Base-by-base conservation (phyloP, 2,797 vertebrate genomes). In the Paratrypauchen microcephalus region DNA sequence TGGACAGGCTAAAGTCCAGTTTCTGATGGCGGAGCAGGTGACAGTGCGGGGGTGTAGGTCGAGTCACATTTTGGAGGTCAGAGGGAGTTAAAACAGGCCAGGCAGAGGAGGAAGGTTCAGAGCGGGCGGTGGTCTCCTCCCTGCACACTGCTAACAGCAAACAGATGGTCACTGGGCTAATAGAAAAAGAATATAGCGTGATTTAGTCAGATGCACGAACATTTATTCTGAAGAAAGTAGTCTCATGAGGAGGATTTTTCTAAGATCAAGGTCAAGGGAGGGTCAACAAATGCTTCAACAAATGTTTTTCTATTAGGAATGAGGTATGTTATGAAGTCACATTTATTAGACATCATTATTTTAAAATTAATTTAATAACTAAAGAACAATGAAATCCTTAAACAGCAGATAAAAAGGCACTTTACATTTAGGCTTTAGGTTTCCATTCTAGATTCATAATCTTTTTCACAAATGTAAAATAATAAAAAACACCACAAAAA, bases 91-190 rank as follows among this genome's bases (percentile, higher is more conserved):
- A 83, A 87, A 77, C 80, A 79, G 80, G 73, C 63, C 62, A 12
- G 24, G 24, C 77, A 61, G 68, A 19, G 72, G 84, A 45, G 30
- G 68, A 78, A 69, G 21, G 77, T 71, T 80, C 69, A 81, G 66
- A 63, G 32, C 64, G 70, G 72, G 69, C 60, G 71, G 81, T 75
- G 86, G 84, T 87, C 84, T 81, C 78, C 72, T 83, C 76, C 66
- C 68, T 69, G 63, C n/a, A 68, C 74, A 57, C 13, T 70, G 73
- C 62, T 88, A 90, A 91, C 75, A 67, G 69, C 66, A 71, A 90
- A 81, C 91, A 91, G 88, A 91, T 91, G 90, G 88, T 76, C 68
- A 79, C 62, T 64, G 69, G 61, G 68, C 77, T 81, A 81, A 82
- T 74, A 69, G 74, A 86, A 87, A 83, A 84, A 79, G n/a, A n/a